phyloP scores from a whole-genome alignment of 2,797 vertebrate species.

The Lutjanus campechanus region DNA sequence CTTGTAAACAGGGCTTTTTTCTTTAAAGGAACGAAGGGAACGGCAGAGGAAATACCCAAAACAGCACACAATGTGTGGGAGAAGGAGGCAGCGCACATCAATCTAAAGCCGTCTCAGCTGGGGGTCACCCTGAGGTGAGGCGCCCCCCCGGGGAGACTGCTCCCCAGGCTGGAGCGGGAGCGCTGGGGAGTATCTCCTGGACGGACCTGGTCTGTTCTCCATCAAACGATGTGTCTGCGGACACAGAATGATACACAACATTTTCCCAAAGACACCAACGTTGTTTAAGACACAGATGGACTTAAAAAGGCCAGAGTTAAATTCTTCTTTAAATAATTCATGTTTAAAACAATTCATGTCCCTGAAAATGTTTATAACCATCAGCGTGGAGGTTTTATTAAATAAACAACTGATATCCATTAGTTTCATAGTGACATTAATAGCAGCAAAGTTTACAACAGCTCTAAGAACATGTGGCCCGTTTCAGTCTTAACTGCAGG shows the following conservation, averaged over 20 bases:
- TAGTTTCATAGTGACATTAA: constrained; percentile 47
- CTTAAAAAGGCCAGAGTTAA: constrained; percentile 18
- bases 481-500: constrained; percentile 15
- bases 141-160: constrained; percentile 34
- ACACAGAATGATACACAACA: constrained; percentile 15
- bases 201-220: constrained; percentile 61
- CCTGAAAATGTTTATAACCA: constrained; percentile 29
- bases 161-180: constrained; percentile 29
- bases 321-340: constrained; percentile 5
- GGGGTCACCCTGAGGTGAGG: constrained; percentile 79
- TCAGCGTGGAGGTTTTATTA: constrained; percentile 33
- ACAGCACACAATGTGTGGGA: constrained; percentile 72
- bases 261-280: constrained; percentile 2
- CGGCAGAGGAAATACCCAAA: constrained; percentile 72
- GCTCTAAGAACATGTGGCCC: constrained; percentile 35
- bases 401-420: constrained; percentile 58
- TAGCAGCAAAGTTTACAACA: constrained; percentile 47
- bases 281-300: constrained; percentile 4
- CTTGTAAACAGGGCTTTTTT: constrained; percentile 63
- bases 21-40: constrained; percentile 54
- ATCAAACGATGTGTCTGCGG: constrained; percentile 61
- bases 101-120: constrained; percentile 73
- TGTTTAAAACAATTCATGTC: constrained; percentile 17
- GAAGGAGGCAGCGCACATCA: constrained; percentile 71
- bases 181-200: constrained; percentile 59